phyloP scores from a whole-genome alignment of 2,888 invertebrate species.

The Carpatolechia fugitivella region DNA sequence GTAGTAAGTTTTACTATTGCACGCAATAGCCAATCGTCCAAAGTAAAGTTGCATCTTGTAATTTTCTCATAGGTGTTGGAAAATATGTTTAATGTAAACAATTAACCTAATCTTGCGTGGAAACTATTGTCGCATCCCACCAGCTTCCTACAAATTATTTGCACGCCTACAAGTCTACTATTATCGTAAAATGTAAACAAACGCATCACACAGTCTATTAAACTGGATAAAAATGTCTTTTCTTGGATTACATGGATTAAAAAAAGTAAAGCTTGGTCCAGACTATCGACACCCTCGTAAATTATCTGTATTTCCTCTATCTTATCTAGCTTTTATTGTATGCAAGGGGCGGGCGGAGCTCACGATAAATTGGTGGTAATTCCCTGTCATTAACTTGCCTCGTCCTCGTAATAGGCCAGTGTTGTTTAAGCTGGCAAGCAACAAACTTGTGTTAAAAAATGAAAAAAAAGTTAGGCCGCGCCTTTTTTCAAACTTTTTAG shows the following conservation, averaged over 20 bases:
- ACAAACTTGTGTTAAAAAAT: constrained; percentile 8
- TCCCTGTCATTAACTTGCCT: constrained; percentile 7
- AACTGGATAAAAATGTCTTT: constrained; percentile 44
- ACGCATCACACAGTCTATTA: not conserved
- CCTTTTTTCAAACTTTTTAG: not conserved
- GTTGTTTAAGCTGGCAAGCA: not conserved
- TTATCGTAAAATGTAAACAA: constrained; percentile 3
- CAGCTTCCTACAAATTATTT: not conserved
- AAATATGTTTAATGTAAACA: too few species aligned
- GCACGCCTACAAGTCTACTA: not conserved
- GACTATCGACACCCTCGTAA: constrained; percentile 28
- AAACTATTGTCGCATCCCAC: too few species aligned
- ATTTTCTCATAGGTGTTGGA: too few species aligned
- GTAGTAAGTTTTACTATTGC: too few species aligned
- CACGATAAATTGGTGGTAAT: constrained; percentile 17
- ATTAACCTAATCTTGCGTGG: too few species aligned
- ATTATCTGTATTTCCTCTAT: constrained; percentile 24
- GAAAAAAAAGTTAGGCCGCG: not conserved
- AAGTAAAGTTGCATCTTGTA: too few species aligned
- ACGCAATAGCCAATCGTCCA: too few species aligned
- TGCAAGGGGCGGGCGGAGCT: constrained; percentile 4
- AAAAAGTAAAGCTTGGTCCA: constrained; percentile 25
- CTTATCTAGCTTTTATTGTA: constrained; percentile 20
- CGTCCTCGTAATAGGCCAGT: constrained; percentile 14
- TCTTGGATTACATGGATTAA: constrained; percentile 56